Conservation (phyloP, 2,888 invertebrate genomes). For the Pachydiplax longipennis region DNA sequence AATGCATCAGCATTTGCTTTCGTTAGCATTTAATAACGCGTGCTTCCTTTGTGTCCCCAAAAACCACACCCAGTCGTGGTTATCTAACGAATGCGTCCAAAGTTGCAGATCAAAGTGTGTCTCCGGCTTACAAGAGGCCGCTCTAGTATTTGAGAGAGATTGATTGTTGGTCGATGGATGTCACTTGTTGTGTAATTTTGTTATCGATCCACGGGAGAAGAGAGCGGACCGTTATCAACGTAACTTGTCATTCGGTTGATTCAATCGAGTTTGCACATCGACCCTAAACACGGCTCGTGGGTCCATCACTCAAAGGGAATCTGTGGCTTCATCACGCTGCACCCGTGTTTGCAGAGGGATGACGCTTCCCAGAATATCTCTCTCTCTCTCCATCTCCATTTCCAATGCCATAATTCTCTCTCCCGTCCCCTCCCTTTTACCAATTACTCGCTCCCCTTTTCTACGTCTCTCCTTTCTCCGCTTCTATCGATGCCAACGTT, state of each 20-base stretch:
- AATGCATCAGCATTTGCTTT: background rate
- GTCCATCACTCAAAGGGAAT: conserved; percentile 36
- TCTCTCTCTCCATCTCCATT: background rate
- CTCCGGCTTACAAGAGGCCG: background rate
- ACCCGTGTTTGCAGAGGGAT: conserved; percentile 25
- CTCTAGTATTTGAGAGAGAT: background rate
- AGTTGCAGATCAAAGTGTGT: background rate
- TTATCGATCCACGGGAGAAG: conserved; percentile 17
- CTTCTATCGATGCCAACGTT: no score
- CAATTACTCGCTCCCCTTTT: background rate
- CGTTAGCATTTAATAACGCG: background rate
- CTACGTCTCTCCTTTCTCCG: background rate
- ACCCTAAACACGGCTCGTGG: conserved; percentile 16
- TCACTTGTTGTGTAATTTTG: conserved; percentile 41
- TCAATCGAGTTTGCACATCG: conserved; percentile 25
- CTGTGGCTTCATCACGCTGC: conserved; percentile 17
- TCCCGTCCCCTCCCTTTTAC: background rate
- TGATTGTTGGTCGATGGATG: conserved; percentile 38
- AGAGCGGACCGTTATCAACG: conserved; percentile 22
- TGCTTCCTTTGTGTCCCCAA: background rate
- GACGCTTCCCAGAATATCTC: background rate
- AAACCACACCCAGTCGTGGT: background rate
- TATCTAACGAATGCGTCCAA: no score
- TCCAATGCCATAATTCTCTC: background rate
- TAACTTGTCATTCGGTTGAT: conserved; percentile 27